Conservation (phyloP, 2,113 vertebrate species). For the Phalacrocorax carbo region DNA sequence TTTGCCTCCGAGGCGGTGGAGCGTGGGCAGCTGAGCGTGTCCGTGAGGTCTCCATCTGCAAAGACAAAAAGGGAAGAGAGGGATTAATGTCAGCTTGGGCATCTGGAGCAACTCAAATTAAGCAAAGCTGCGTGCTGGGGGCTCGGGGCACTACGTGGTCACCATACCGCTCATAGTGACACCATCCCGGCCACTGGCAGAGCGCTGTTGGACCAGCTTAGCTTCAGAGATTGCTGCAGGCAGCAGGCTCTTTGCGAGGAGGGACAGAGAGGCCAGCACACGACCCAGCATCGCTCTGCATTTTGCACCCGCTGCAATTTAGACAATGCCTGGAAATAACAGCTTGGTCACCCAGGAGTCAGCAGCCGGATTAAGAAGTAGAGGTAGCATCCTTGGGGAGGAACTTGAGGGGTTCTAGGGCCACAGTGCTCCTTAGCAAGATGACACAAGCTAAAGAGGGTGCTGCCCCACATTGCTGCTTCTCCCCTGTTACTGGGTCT, state of each 20-base stretch:
- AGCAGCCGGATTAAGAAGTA: rapidly evolving
- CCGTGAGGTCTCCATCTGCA: slow-evolving; percentile 91
- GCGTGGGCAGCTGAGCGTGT: slow-evolving; percentile 85
- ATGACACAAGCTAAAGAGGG: neutral
- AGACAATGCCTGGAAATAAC: neutral
- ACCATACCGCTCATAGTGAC: neutral
- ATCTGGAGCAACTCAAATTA: rapidly evolving
- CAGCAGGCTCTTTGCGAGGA: neutral
- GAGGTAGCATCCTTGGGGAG: neutral
- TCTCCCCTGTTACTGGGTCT: rapidly evolving
- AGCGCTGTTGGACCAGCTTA: neutral
- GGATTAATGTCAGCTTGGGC: rapidly evolving
- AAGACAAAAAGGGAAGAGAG: neutral
- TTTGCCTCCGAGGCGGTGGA: slow-evolving; percentile 81
- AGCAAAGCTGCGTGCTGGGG: neutral
- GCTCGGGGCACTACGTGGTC: neutral
- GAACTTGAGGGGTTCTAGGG: neutral
- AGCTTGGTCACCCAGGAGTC: neutral
- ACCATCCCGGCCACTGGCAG: neutral
- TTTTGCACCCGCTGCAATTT: neutral
- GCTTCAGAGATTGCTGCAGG: neutral
- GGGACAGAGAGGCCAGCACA: neutral
- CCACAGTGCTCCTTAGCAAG: neutral
- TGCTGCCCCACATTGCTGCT: neutral
- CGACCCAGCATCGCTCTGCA: neutral